A percentile compares a stretch with the other conserved stretches of the same genome.
phyloP scores from a whole-genome alignment of 2,888 invertebrate genomes.

The Cactoblastis cactorum region DNA sequence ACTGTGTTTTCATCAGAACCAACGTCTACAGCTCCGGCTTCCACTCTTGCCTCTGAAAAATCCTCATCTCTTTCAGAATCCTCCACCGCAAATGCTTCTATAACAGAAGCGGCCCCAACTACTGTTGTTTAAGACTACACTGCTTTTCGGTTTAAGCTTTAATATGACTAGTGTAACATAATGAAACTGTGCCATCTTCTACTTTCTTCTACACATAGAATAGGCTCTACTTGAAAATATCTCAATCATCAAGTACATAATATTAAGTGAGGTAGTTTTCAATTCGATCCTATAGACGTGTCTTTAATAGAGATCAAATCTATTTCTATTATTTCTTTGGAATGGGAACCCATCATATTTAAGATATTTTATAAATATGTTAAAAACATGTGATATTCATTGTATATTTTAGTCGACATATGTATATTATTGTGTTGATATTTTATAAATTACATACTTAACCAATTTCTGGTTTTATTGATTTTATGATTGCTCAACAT shows the following conservation, averaged over 20 bases:
- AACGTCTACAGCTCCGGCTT: not conserved
- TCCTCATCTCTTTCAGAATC: slow-evolving; percentile 18
- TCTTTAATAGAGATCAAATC: not conserved
- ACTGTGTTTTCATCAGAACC: slow-evolving; percentile 7
- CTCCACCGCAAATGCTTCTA: slow-evolving; percentile 21
- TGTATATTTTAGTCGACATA: slow-evolving; percentile 6
- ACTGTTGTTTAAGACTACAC: slow-evolving; percentile 20
- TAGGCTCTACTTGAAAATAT: slow-evolving; percentile 9
- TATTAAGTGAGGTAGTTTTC: not conserved
- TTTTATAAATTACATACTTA: slow-evolving; percentile 18
- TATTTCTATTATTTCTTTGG: not conserved
- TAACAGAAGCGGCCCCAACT: slow-evolving; percentile 27
- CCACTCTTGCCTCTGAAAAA: slow-evolving; percentile 18
- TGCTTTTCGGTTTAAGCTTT: not conserved
- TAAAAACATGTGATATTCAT: slow-evolving; percentile 14
- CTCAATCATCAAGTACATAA: not conserved
- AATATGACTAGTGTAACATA: not conserved
- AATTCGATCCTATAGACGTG: not conserved
- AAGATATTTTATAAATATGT: not conserved
- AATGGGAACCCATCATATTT: not conserved
- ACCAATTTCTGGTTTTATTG: not conserved
- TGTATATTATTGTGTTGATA: slow-evolving; percentile 3
- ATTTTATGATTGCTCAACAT: no score
- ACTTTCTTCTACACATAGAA: not conserved
- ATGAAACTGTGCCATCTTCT: slow-evolving; percentile 16